Conservation (phyloP, 64 coral and sea anemone species). For the Actinia equina region DNA sequence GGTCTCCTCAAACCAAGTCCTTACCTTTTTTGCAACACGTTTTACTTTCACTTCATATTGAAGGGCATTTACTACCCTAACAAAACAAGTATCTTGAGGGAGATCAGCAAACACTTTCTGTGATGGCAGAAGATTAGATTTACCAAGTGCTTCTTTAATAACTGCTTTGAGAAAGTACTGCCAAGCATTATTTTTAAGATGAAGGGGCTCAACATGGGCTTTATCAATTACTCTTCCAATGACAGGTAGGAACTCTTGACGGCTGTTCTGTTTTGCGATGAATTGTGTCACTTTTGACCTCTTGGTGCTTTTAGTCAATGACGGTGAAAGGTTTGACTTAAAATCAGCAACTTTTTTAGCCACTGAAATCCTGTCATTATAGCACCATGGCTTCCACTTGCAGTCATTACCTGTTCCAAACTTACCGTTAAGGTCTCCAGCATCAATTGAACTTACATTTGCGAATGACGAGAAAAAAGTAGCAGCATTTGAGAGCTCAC, state of each 20-base stretch:
- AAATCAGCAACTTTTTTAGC: conserved; percentile 15
- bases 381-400: not conserved
- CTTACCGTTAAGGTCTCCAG: conserved; percentile 9
- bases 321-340: conserved; percentile 1
- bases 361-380: not conserved
- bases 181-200: too few relatives aligned
- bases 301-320: not conserved
- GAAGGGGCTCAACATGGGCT: too few relatives aligned
- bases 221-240: conserved; percentile 12
- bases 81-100: too few relatives aligned
- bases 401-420: conserved; percentile 13
- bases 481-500: not conserved
- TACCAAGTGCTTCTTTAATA: conserved; percentile 31
- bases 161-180: conserved; percentile 40
- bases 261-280: conserved; percentile 35
- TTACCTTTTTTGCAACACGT: conserved; percentile 17
- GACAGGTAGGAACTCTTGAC: conserved; percentile 25
- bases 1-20: conserved; percentile 54
- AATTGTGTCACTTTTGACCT: conserved; percentile 37
- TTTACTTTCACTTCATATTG: too few relatives aligned
- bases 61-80: too few relatives aligned
- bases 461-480: conserved; percentile 38
- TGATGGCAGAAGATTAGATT: conserved; percentile 15
- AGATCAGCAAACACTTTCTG: conserved; percentile 16
- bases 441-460: conserved; percentile 25